Evolutionary conservation across 2,113 vertebrate species (phyloP).

Genomic region (Oreochromis niloticus): DNA sequence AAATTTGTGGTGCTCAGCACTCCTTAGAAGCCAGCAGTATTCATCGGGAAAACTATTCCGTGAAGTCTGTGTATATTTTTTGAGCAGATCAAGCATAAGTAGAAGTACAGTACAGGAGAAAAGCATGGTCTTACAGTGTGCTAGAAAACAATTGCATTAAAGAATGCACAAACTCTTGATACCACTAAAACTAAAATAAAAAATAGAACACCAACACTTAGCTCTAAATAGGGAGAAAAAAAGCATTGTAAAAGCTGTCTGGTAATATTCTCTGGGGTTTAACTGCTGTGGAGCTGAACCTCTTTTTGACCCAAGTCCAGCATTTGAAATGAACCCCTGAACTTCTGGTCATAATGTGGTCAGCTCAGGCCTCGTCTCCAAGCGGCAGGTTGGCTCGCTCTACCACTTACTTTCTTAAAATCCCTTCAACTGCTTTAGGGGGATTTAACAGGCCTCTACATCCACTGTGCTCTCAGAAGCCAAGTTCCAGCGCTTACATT

Average conservation of each 20-base stretch:
- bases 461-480: slow-evolving; percentile 39
- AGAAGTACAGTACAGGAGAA: neutral
- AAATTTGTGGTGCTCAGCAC: neutral
- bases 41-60: neutral
- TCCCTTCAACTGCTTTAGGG: slow-evolving; percentile 60
- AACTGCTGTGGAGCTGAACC: neutral
- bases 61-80: neutral
- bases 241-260: neutral
- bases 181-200: neutral
- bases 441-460: slow-evolving; percentile 59
- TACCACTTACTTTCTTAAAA: slow-evolving; percentile 48
- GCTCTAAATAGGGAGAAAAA: neutral
- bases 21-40: neutral
- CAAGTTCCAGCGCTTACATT: slow-evolving; percentile 39
- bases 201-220: neutral
- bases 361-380: slow-evolving; percentile 18
- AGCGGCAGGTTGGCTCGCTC: slow-evolving; percentile 10
- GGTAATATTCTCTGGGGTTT: neutral
- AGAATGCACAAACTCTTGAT: neutral
- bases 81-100: neutral
- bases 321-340: slow-evolving; percentile 10
- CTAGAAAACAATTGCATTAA: neutral
- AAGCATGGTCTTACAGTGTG: neutral
- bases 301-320: neutral
- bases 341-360: slow-evolving; percentile 18